Evolutionary conservation across 2,888 invertebrate species (phyloP).

Genomic region (Dioctria rufipes): DNA sequence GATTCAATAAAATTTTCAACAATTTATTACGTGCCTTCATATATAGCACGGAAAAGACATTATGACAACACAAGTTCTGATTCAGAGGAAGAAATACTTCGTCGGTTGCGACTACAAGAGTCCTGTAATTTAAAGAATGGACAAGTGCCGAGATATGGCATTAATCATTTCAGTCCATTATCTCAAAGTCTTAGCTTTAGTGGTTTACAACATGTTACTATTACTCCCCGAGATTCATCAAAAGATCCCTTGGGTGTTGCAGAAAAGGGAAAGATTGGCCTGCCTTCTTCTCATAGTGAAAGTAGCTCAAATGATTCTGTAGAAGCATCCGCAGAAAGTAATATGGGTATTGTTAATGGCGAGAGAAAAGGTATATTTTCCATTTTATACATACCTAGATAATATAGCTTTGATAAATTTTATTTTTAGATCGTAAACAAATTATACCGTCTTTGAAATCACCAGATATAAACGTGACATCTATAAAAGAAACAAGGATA

Average conservation of each 20-base stretch:
- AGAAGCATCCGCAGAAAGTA: slow-evolving; percentile 70
- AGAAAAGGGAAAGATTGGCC: slow-evolving; percentile 70
- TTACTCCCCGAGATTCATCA: slow-evolving; percentile 65
- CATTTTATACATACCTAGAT: not conserved
- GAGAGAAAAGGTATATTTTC: slow-evolving; percentile 67
- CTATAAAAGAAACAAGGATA: slow-evolving; percentile 78
- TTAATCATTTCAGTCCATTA: slow-evolving; percentile 65
- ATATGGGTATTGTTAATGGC: slow-evolving; percentile 68
- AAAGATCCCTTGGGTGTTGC: slow-evolving; percentile 70
- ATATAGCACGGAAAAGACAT: slow-evolving; percentile 67
- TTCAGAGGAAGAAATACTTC: slow-evolving; percentile 80
- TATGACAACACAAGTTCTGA: slow-evolving; percentile 77
- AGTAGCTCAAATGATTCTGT: slow-evolving; percentile 71
- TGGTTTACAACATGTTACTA: slow-evolving; percentile 69
- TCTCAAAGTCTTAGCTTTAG: slow-evolving; percentile 64
- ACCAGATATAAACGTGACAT: slow-evolving; percentile 62
- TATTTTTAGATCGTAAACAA: slow-evolving; percentile 62
- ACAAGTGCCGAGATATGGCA: slow-evolving; percentile 56
- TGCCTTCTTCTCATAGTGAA: slow-evolving; percentile 71
- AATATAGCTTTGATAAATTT: not conserved
- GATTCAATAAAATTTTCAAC: not conserved
- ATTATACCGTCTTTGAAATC: slow-evolving; percentile 60
- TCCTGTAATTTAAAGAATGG: slow-evolving; percentile 66
- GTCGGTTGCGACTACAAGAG: slow-evolving; percentile 74
- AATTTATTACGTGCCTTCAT: not conserved